phyloP scores from a whole-genome alignment of 1,140 invertebrate species.

The Cyclargus thomasi region DNA sequence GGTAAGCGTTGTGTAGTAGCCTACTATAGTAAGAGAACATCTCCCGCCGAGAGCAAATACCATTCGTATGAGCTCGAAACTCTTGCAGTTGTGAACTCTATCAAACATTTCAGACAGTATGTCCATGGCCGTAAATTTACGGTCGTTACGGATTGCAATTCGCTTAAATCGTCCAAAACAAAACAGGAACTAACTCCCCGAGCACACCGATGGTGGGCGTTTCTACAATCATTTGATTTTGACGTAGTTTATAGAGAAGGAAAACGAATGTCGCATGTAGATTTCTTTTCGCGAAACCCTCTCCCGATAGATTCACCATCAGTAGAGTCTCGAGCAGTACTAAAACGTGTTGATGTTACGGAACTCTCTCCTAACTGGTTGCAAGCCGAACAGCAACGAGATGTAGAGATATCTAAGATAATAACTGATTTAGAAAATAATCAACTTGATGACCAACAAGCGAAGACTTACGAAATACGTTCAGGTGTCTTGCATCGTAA shows the following conservation, averaged over 20 bases:
- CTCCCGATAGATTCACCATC: background rate
- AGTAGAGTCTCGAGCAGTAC: background rate
- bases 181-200: conserved; percentile 39
- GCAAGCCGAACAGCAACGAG: conserved; percentile 18
- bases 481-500: conserved; percentile 19
- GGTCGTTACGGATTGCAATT: conserved; percentile 39
- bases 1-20: conserved; percentile 28
- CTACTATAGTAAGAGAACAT: conserved; percentile 44
- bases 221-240: conserved; percentile 19
- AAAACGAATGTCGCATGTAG: conserved; percentile 6
- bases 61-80: conserved; percentile 49
- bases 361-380: conserved; percentile 20
- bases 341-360: conserved; percentile 17
- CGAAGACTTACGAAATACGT: conserved; percentile 19
- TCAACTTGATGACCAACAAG: conserved; percentile 13
- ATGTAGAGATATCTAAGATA: conserved; percentile 18
- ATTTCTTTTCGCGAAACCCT: conserved; percentile 20
- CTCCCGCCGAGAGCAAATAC: conserved; percentile 36
- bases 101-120: conserved; percentile 51
- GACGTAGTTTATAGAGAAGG: conserved; percentile 13
- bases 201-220: conserved; percentile 43
- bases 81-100: conserved; percentile 38
- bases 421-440: conserved; percentile 9
- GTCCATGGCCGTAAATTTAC: conserved; percentile 39
- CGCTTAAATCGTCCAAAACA: conserved; percentile 26